phyloP scores from a whole-genome alignment of 2,888 invertebrate genomes.

The Julus scandinavius region DNA sequence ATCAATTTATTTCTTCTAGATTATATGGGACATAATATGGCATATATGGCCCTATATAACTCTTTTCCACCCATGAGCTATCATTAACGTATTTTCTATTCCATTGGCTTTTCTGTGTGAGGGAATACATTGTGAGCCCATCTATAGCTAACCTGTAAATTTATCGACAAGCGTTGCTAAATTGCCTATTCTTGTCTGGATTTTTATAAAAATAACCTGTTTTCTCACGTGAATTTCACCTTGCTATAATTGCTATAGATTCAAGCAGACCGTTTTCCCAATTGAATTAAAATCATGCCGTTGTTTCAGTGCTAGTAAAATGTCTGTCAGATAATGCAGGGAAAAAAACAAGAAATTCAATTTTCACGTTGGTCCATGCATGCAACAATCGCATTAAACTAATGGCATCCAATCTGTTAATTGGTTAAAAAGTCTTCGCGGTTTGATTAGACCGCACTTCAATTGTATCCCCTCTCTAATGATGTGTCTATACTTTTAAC shows the following conservation, averaged over 20 bases:
- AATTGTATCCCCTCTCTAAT: not conserved
- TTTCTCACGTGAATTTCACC: not conserved
- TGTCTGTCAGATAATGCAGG: not conserved
- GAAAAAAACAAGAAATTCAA: not conserved
- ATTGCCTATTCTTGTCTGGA: not conserved
- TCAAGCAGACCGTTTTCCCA: not conserved
- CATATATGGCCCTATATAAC: no score
- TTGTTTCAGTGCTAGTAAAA: not conserved
- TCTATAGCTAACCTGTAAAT: no score
- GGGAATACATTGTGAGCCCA: no score
- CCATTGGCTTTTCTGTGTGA: no score
- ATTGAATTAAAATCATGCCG: not conserved
- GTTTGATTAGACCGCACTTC: slow-evolving; percentile 25
- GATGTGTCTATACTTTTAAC: not conserved
- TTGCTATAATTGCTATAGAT: not conserved
- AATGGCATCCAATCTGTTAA: slow-evolving; percentile 41
- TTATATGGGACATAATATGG: no score
- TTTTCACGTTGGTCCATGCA: slow-evolving; percentile 43
- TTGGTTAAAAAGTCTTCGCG: slow-evolving; percentile 29
- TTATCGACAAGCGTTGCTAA: not conserved
- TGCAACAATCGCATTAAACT: slow-evolving; percentile 45
- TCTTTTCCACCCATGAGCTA: no score
- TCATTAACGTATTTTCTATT: no score
- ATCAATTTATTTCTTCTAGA: no score
- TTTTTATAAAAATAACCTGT: not conserved